Conservation (phyloP, 2,888 invertebrate species). For the Agrochola circellaris region DNA sequence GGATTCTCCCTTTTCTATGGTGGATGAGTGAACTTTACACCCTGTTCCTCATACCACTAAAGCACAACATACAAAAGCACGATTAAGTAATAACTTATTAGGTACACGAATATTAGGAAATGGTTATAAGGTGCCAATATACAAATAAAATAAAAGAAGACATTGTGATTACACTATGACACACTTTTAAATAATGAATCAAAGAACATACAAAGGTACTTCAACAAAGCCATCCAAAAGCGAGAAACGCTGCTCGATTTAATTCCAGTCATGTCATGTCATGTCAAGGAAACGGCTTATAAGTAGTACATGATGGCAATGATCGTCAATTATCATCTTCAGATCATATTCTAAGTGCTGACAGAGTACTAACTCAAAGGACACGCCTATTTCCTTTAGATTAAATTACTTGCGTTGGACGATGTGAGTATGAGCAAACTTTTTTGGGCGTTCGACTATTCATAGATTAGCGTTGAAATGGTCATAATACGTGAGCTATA, state of each 20-base stretch:
- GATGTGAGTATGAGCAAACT: neutral
- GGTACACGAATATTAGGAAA: no score
- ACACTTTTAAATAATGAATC: no score
- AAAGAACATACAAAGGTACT: no score
- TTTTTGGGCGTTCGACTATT: neutral
- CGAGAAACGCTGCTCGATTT: neutral
- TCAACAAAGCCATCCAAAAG: neutral
- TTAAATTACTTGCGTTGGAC: conserved; percentile 19
- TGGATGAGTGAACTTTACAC: no score
- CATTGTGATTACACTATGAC: no score
- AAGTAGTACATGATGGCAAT: conserved; percentile 20
- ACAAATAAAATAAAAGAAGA: no score
- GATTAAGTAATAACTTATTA: no score
- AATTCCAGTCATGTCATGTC: conserved; percentile 21
- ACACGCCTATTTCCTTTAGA: conserved; percentile 51
- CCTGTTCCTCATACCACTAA: no score
- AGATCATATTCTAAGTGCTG: conserved; percentile 19
- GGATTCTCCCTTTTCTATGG: no score
- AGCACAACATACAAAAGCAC: no score
- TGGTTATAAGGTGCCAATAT: no score
- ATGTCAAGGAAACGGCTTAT: conserved; percentile 20
- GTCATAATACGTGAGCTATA: neutral
- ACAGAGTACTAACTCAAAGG: conserved; percentile 37
- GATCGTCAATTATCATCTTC: conserved; percentile 31
- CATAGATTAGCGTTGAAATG: conserved; percentile 3